These are phyloP conservation scores for Oxyruncus cristatus DNA, from an alignment of 2,113 vertebrate species.

Conservation along the genomic window DNA sequence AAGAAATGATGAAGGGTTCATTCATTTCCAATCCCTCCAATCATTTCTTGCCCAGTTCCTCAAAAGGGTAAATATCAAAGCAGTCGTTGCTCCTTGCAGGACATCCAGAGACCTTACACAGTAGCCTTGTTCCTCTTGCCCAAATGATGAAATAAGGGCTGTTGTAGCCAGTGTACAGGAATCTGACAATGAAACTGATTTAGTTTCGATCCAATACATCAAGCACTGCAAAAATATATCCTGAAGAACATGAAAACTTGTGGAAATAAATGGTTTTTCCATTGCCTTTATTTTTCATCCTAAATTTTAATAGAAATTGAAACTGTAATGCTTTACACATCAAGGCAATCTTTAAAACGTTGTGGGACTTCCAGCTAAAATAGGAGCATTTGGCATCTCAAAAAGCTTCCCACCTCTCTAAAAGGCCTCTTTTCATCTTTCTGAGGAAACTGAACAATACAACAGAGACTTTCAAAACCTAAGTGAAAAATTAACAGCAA, in stretches of 20 bases:
- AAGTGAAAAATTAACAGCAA: constrained; percentile 2
- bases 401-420: background rate
- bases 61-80: background rate
- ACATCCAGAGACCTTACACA: background rate
- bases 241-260: background rate
- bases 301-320: background rate
- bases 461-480: constrained; percentile 2
- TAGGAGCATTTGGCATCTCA: background rate
- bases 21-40: background rate
- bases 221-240: background rate
- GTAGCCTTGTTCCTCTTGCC: background rate
- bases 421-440: background rate
- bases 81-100: background rate
- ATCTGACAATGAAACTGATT: background rate
- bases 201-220: background rate
- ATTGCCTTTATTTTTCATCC: constrained; percentile 5
- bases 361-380: background rate
- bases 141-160: background rate
- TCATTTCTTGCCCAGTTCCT: background rate
- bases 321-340: background rate
- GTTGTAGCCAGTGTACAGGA: background rate
- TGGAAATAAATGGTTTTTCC: background rate
- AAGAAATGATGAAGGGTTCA: background rate
- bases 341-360: background rate
- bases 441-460: background rate